Evolutionary conservation across 2,113 vertebrate genomes (phyloP).

Genomic region (Suricata suricatta): DNA sequence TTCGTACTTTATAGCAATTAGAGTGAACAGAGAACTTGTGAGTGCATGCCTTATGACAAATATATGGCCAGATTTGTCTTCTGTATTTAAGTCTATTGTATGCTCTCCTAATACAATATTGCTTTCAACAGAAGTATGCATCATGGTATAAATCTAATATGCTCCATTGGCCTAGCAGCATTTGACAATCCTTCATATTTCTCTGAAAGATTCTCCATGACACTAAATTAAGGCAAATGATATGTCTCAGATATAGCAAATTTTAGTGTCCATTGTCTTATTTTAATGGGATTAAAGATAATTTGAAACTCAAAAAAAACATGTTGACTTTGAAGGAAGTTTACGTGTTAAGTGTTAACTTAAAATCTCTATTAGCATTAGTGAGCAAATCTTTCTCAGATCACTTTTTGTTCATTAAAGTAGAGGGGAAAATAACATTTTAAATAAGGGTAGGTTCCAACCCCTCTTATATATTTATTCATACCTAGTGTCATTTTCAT

Average conservation of each 20-base stretch:
- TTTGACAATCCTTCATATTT: conserved; percentile 63
- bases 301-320: conserved; percentile 47
- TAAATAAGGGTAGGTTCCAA: conserved; percentile 45
- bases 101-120: conserved; percentile 35
- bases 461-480: conserved; percentile 33
- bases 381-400: conserved; percentile 21
- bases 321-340: conserved; percentile 8
- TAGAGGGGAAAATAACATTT: conserved; percentile 8
- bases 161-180: background rate
- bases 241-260: conserved; percentile 38
- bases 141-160: conserved; percentile 60
- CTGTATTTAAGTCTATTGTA: conserved; percentile 52
- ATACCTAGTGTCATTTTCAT: conserved; percentile 34
- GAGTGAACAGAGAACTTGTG: conserved; percentile 47
- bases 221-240: conserved; percentile 62
- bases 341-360: background rate
- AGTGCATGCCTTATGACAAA: conserved; percentile 18
- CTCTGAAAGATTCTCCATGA: conserved; percentile 51
- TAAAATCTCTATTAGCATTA: conserved; percentile 41
- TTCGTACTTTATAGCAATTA: conserved; percentile 20
- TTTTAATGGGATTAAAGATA: conserved; percentile 70
- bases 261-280: conserved; percentile 62
- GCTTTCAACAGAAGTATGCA: conserved; percentile 42
- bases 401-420: conserved; percentile 56
- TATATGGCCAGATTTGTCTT: conserved; percentile 34